Percentiles rank a stretch among this genome's conserved stretches.
Evolutionary conservation across 2,797 vertebrate genomes (phyloP).

Genomic region (Epinephelus awoara): DNA sequence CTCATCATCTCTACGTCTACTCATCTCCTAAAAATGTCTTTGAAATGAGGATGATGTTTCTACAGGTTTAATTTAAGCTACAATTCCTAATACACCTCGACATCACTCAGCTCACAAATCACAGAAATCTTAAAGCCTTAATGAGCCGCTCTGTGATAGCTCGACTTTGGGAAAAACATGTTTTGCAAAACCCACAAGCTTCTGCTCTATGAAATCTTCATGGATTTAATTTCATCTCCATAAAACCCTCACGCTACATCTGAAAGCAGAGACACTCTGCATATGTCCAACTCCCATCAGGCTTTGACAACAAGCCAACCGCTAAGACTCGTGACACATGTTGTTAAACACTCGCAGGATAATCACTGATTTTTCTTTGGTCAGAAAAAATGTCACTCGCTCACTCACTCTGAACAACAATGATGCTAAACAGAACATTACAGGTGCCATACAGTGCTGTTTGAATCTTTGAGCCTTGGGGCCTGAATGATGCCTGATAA

Average conservation of each 20-base stretch:
- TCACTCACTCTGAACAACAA: background rate
- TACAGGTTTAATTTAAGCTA: too few relatives aligned
- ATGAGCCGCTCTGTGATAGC: background rate
- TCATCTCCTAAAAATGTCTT: too few relatives aligned
- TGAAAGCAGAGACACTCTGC: conserved; percentile 14
- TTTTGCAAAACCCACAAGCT: conserved; percentile 38
- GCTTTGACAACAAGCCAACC: conserved; percentile 27
- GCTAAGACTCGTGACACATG: conserved; percentile 9
- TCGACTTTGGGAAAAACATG: background rate
- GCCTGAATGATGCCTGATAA: too few relatives aligned
- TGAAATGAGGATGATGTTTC: too few relatives aligned
- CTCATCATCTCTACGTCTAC: too few relatives aligned
- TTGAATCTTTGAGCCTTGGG: too few relatives aligned
- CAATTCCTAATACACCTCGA: too few relatives aligned
- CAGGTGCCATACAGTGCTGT: too few relatives aligned
- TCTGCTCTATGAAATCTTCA: conserved; percentile 37
- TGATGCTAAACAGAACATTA: too few relatives aligned
- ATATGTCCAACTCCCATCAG: conserved; percentile 20
- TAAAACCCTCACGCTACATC: conserved; percentile 25
- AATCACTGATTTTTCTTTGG: background rate
- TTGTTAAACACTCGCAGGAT: conserved; percentile 15
- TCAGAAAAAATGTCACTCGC: background rate
- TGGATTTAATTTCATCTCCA: conserved; percentile 44
- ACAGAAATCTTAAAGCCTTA: conserved; percentile 1
- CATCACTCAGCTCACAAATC: conserved; percentile 26